Conservation (phyloP, 2,113 vertebrate genomes). For the Argyrosomus japonicus region DNA sequence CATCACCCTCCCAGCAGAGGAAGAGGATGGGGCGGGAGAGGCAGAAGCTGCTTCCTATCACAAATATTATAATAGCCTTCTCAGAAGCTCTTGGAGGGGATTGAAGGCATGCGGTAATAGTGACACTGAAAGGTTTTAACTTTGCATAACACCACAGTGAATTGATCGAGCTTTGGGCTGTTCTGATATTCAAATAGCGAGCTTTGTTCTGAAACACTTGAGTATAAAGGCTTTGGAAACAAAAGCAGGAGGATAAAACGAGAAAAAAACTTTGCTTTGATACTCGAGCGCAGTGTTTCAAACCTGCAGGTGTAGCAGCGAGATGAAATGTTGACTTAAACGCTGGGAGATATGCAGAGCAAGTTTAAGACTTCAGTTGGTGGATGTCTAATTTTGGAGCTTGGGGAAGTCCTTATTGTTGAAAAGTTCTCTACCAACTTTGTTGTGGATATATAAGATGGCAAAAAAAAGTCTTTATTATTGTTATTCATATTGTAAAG, state of each 20-base stretch:
- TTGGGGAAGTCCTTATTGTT: conserved; percentile 4
- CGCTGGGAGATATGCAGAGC: not conserved
- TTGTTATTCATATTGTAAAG: not conserved
- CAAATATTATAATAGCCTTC: conserved; percentile 42
- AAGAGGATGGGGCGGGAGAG: conserved; percentile 18
- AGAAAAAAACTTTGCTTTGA: conserved; percentile 25
- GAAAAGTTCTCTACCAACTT: not conserved
- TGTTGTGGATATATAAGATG: conserved; percentile 6
- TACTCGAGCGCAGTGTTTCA: not conserved
- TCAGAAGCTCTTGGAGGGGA: conserved; percentile 37
- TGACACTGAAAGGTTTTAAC: conserved; percentile 36
- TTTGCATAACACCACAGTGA: conserved; percentile 29
- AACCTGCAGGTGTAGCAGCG: conserved; percentile 20
- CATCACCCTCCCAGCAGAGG: conserved; percentile 56
- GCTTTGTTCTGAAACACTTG: conserved; percentile 48
- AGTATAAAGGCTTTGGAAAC: conserved; percentile 33
- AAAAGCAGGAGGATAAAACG: conserved; percentile 38
- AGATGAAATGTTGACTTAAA: conserved; percentile 10
- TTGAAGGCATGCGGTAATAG: conserved; percentile 22
- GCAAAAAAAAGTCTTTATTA: not conserved
- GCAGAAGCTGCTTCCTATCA: conserved; percentile 44
- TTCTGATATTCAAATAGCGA: conserved; percentile 17
- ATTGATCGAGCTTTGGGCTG: conserved; percentile 36
- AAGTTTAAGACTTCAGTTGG: conserved; percentile 11
- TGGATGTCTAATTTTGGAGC: conserved; percentile 41